Evolutionary conservation across 2,888 invertebrate species (phyloP).

Genomic region (Trissolcus japonicus): DNA sequence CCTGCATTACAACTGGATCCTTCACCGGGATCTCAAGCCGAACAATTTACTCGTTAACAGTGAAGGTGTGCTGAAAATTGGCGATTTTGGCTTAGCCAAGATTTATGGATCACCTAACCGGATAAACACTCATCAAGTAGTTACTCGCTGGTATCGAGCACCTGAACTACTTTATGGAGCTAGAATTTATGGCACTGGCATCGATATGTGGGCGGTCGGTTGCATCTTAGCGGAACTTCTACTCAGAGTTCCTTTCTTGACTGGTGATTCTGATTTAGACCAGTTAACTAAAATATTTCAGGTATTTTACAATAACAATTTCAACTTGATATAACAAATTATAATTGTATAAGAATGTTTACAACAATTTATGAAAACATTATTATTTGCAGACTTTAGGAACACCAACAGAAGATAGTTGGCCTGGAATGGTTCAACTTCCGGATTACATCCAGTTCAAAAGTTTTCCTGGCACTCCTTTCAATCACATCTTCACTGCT

Average conservation of each 20-base stretch:
- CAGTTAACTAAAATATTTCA: slow-evolving; percentile 97
- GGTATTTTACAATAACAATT: slow-evolving; percentile 47
- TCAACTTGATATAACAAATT: background rate
- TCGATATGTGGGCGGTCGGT: slow-evolving; percentile 99
- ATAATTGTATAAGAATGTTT: background rate
- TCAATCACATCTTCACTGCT: slow-evolving; percentile 96
- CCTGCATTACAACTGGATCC: slow-evolving; percentile 95
- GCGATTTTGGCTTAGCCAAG: slow-evolving; percentile 99
- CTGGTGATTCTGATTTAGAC: slow-evolving; percentile 97
- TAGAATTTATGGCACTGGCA: slow-evolving; percentile 93
- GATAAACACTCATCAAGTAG: slow-evolving; percentile 98
- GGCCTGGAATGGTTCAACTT: slow-evolving; percentile 89
- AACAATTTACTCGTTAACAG: slow-evolving; percentile 97
- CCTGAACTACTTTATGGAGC: slow-evolving; percentile 98
- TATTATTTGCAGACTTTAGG: slow-evolving; percentile 80
- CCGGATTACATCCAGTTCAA: slow-evolving; percentile 97
- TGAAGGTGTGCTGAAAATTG: slow-evolving; percentile 95
- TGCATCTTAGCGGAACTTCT: slow-evolving; percentile 97
- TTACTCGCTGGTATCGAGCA: slow-evolving; percentile 94
- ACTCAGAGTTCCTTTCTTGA: slow-evolving; percentile 93
- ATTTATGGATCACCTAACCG: slow-evolving; percentile 97
- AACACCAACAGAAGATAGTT: slow-evolving; percentile 92
- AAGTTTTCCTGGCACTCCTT: slow-evolving; percentile 87
- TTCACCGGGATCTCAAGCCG: slow-evolving; percentile 98
- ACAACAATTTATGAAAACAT: background rate